Percentiles rank a stretch among this genome's conserved stretches.
phyloP scores from a whole-genome alignment of 1,140 invertebrate genomes.

The Drosophila trapezifrons region DNA sequence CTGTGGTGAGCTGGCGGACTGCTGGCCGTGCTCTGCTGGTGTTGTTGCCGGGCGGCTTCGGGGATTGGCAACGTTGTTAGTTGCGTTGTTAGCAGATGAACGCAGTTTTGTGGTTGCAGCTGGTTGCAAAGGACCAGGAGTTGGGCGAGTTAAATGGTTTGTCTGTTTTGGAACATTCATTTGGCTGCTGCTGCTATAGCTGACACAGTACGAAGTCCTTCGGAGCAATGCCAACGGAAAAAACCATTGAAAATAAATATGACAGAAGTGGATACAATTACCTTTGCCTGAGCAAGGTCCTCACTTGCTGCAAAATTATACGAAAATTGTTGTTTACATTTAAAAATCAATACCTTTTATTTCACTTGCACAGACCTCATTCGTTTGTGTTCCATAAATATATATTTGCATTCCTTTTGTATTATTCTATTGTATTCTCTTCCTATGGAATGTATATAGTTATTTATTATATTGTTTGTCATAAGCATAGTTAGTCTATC shows the following conservation, averaged over 20 bases:
- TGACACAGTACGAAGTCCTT: constrained; percentile 7
- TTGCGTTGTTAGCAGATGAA: constrained; percentile 61
- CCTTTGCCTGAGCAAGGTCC: neutral
- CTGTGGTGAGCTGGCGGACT: constrained; percentile 56
- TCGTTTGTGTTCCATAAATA: too few relatives aligned
- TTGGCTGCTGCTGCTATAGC: constrained; percentile 9
- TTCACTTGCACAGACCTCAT: too few relatives aligned
- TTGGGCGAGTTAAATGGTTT: constrained; percentile 53
- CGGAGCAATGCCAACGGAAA: neutral
- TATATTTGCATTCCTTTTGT: too few relatives aligned
- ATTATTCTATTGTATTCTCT: too few relatives aligned
- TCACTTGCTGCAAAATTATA: neutral
- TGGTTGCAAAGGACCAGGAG: neutral
- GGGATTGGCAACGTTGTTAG: constrained; percentile 58
- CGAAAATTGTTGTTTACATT: too few relatives aligned
- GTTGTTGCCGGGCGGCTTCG: neutral
- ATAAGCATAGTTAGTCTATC: too few relatives aligned
- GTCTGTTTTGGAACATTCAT: constrained; percentile 58
- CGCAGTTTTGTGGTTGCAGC: constrained; percentile 54
- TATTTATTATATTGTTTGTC: too few relatives aligned
- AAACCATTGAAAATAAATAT: neutral
- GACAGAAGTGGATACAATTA: neutral
- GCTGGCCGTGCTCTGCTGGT: neutral
- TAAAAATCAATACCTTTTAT: neutral
- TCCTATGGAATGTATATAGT: too few relatives aligned